Percentiles rank a stretch among this genome's conserved stretches.
Evolutionary conservation across 1,140 invertebrate species (phyloP).

Genomic region (Heliconius melpomene): DNA sequence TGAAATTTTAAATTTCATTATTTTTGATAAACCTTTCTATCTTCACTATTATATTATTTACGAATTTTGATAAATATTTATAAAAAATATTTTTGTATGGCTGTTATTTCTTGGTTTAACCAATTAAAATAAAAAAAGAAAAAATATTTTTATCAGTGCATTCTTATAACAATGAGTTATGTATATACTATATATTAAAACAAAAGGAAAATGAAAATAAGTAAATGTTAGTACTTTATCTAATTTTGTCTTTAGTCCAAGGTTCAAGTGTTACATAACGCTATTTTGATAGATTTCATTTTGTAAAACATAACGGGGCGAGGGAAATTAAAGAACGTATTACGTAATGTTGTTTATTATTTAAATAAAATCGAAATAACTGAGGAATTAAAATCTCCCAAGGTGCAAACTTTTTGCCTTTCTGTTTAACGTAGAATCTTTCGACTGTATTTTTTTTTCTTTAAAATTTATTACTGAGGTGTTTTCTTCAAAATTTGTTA

Average conservation of each 20-base stretch:
- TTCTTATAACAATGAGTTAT: neutral
- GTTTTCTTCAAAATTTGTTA: too few relatives aligned
- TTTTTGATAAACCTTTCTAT: conserved; percentile 32
- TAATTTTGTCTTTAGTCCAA: neutral
- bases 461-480: too few relatives aligned
- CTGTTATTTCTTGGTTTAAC: conserved; percentile 5
- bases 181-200: neutral
- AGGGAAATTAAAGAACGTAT: too few relatives aligned
- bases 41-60: neutral
- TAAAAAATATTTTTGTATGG: conserved; percentile 6
- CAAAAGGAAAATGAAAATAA: neutral
- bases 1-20: conserved; percentile 36
- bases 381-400: too few relatives aligned
- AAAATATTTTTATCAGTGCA: neutral
- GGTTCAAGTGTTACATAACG: too few relatives aligned
- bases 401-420: too few relatives aligned
- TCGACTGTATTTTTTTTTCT: too few relatives aligned
- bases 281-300: too few relatives aligned
- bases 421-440: too few relatives aligned
- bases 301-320: too few relatives aligned
- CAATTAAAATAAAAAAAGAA: neutral
- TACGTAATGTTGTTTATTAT: too few relatives aligned
- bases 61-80: conserved; percentile 2
- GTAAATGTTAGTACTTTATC: neutral
- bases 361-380: too few relatives aligned